Evolutionary conservation across 2,888 invertebrate species (phyloP).

Genomic region (Eristalinus sepulchralis): DNA sequence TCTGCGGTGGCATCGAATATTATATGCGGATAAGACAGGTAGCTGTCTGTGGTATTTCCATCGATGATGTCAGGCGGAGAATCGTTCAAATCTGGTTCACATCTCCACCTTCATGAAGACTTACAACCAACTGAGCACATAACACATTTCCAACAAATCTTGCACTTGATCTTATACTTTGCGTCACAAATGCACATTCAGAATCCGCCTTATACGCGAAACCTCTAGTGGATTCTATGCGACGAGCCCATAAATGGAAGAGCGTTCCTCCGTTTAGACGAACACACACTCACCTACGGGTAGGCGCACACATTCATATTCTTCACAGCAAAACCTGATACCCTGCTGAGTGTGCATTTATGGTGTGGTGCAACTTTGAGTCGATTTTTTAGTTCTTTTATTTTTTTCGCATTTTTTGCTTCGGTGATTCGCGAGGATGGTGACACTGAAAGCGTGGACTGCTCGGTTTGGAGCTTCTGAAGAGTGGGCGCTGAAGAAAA

Average conservation of each 20-base stretch:
- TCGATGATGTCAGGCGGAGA: neutral
- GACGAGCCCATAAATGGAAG: constrained; percentile 31
- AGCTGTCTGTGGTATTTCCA: neutral
- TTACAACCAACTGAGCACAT: neutral
- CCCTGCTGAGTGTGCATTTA: constrained; percentile 24
- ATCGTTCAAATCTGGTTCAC: neutral
- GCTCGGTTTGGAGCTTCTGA: neutral
- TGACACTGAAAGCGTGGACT: constrained; percentile 18
- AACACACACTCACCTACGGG: neutral
- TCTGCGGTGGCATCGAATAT: neutral
- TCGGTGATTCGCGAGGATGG: constrained; percentile 10
- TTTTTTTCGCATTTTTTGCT: neutral
- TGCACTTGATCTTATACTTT: neutral
- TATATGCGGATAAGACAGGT: neutral
- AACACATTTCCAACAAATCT: neutral
- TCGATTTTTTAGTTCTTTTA: constrained; percentile 5
- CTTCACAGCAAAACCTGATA: constrained; percentile 17
- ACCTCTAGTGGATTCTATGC: constrained; percentile 13
- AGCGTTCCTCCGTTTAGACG: neutral
- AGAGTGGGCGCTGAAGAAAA: neutral
- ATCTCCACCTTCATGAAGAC: neutral
- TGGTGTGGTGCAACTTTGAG: constrained; percentile 14
- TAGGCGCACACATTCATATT: neutral
- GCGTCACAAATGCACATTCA: neutral
- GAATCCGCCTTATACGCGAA: neutral